A percentile compares a stretch with the other conserved stretches of the same genome.
phyloP scores from a whole-genome alignment of 35 echinoderm and acorn worm species.

The Hemicentrotus pulcherrimus region DNA sequence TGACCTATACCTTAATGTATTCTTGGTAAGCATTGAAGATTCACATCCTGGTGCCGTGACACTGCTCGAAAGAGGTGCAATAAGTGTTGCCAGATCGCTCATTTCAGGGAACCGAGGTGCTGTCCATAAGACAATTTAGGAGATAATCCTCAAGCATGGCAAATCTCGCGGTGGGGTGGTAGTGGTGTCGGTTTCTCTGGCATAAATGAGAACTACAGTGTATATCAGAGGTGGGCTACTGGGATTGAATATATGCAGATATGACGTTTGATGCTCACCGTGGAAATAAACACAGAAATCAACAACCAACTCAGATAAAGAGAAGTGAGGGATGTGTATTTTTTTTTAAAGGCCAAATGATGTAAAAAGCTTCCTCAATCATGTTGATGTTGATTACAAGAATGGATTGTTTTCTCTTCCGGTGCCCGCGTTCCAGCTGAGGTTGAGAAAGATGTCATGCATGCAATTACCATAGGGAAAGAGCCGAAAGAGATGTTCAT shows the following conservation, averaged over 20 bases:
- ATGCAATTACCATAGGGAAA: constrained; percentile 56
- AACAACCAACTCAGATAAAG: constrained; percentile 56
- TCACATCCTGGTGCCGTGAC: no score
- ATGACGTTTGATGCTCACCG: constrained; percentile 10
- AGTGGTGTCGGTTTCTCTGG: no score
- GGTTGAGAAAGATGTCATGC: constrained; percentile 55
- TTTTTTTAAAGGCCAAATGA: constrained; percentile 25
- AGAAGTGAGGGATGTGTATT: constrained; percentile 65
- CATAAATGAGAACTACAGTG: no score
- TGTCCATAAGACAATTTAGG: no score
- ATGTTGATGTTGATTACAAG: constrained; percentile 55
- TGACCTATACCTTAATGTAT: no score
- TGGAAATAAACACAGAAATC: constrained; percentile 62
- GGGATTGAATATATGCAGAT: constrained; percentile 21
- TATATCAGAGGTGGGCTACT: no score
- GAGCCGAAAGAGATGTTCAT: constrained; percentile 67
- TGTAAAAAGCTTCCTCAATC: constrained; percentile 69
- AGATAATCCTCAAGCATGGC: no score
- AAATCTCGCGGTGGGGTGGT: no score
- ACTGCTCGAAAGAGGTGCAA: no score
- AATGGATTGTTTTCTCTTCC: constrained; percentile 49
- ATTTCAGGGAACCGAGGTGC: no score
- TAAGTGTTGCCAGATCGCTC: no score
- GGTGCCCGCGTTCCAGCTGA: constrained; percentile 53
- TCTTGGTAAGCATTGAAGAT: no score